Percentiles rank a stretch among this genome's conserved stretches.
Conservation (phyloP, 2,888 invertebrate species). For the Lithophane socia region DNA sequence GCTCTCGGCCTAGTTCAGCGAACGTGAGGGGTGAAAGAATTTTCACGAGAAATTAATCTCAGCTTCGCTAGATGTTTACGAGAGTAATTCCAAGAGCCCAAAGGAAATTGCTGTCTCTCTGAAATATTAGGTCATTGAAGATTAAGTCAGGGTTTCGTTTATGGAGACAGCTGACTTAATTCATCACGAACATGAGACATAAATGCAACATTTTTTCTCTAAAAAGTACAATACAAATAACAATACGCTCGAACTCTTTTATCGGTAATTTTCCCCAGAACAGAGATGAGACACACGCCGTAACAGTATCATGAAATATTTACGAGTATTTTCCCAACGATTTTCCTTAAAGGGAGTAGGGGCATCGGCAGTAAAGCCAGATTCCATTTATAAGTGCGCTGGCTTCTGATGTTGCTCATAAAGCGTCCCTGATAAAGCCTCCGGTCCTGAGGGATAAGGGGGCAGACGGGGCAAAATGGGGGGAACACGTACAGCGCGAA, state of each 20-base stretch:
- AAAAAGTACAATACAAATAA: background rate
- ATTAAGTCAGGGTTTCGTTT: slow-evolving; percentile 6
- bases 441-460: slow-evolving; percentile 72
- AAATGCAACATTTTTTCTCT: background rate
- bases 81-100: slow-evolving; percentile 16
- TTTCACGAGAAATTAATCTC: slow-evolving; percentile 43
- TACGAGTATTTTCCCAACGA: slow-evolving; percentile 74
- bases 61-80: slow-evolving; percentile 17
- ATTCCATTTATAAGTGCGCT: slow-evolving; percentile 80
- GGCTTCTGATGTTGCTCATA: slow-evolving; percentile 80
- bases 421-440: slow-evolving; percentile 80
- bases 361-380: slow-evolving; percentile 76
- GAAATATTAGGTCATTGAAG: slow-evolving; percentile 40
- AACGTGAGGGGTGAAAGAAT: slow-evolving; percentile 32
- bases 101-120: slow-evolving; percentile 26
- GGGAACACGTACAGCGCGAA: slow-evolving; percentile 53
- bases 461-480: slow-evolving; percentile 60
- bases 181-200: background rate
- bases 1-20: slow-evolving; percentile 40
- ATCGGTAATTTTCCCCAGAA: slow-evolving; percentile 60
- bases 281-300: slow-evolving; percentile 67
- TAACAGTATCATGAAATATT: slow-evolving; percentile 76
- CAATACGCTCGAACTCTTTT: slow-evolving; percentile 52
- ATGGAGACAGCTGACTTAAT: slow-evolving; percentile 11
- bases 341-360: slow-evolving; percentile 68